Percentiles rank a stretch among this genome's conserved stretches.
phyloP scores from a whole-genome alignment of 2,797 vertebrate genomes.

The Schizothorax lantsangensis region DNA sequence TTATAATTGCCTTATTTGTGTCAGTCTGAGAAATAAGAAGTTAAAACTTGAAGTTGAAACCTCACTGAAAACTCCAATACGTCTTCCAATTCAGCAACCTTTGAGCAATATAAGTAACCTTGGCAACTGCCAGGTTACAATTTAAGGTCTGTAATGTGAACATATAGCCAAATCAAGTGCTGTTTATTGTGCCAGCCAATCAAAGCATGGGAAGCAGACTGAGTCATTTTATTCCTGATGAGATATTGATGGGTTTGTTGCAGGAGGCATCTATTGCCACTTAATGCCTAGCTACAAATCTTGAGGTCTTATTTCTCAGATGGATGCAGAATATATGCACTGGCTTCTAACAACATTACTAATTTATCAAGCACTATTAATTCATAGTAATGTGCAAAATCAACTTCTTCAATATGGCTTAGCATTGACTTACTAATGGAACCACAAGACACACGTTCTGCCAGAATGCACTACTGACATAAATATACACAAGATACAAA shows the following conservation, averaged over 20 bases:
- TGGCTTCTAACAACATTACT: slow-evolving; percentile 28
- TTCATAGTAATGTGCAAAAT: slow-evolving; percentile 41
- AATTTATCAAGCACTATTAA: slow-evolving; percentile 18
- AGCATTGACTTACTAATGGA: background rate
- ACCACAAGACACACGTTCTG: background rate
- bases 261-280: slow-evolving; percentile 61
- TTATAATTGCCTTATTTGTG: background rate
- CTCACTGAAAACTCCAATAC: background rate
- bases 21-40: background rate
- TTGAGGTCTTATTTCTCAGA: slow-evolving; percentile 50
- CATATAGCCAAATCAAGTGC: slow-evolving; percentile 43
- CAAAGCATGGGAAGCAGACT: slow-evolving; percentile 64
- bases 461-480: slow-evolving; percentile 2
- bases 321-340: slow-evolving; percentile 39
- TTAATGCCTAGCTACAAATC: slow-evolving; percentile 56
- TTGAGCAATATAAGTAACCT: background rate
- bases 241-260: slow-evolving; percentile 62
- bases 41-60: background rate
- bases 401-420: background rate
- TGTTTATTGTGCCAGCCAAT: slow-evolving; percentile 60
- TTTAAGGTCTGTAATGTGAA: slow-evolving; percentile 28
- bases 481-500: background rate
- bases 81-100: background rate
- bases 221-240: slow-evolving; percentile 67
- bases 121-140: background rate